These are phyloP conservation scores for Henricia sp. DNA, from an alignment of 53 echinoderm and acorn worm species.

Conservation along the genomic window DNA sequence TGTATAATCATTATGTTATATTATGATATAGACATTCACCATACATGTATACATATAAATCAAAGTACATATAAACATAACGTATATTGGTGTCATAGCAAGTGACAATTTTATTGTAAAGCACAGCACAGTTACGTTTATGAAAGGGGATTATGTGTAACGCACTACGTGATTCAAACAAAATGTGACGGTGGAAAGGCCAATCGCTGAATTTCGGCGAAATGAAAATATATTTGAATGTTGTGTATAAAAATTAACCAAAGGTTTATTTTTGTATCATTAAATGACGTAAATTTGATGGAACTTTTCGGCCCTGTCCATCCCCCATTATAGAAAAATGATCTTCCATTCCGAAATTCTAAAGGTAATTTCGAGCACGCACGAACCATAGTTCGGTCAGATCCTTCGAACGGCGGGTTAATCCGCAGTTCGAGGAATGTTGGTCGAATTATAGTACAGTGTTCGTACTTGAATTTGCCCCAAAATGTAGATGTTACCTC, in stretches of 20 bases:
- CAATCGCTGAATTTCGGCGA: constrained; percentile 21
- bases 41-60: constrained; percentile 7
- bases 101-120: constrained; percentile 8
- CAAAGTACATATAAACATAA: neutral
- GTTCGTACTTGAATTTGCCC: too few relatives aligned
- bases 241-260: constrained; percentile 59
- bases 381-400: too few relatives aligned
- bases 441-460: too few relatives aligned
- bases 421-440: too few relatives aligned
- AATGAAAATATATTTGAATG: constrained; percentile 52
- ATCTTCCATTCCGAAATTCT: constrained; percentile 54
- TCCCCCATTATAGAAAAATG: constrained; percentile 3
- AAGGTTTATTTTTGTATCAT: constrained; percentile 65
- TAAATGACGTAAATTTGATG: constrained; percentile 20
- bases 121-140: neutral
- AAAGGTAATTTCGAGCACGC: too few relatives aligned
- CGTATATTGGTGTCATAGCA: constrained; percentile 22
- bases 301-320: constrained; percentile 15
- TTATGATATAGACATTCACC: neutral
- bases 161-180: neutral
- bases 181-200: constrained; percentile 4
- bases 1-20: neutral
- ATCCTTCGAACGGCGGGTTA: too few relatives aligned
- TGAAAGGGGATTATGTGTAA: neutral
- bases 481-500: too few relatives aligned